Evolutionary conservation across 2,888 invertebrate genomes (phyloP), one percentile per base, ranked within the genome.

Genomic region (Nemapogon koenigi): DNA sequence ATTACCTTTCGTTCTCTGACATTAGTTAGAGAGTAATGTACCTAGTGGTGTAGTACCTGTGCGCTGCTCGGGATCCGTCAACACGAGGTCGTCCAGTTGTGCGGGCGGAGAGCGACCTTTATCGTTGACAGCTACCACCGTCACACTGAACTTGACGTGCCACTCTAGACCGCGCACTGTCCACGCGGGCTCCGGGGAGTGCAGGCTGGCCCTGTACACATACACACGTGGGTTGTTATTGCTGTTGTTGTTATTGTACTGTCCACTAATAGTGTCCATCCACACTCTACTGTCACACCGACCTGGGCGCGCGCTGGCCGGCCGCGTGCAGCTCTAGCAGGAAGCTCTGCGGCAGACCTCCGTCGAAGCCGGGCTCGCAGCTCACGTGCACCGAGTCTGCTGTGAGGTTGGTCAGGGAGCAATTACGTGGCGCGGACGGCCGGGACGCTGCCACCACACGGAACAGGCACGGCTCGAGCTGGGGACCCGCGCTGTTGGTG

Each of bases 401-500:
- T 11, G 93, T 93, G 63, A 90, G 90, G 71, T 94, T 94, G 64
- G 88, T 88, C 49, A 92, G 78, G 38, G 89, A 84, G 70, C 94
- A 94, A 76, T 94, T 94, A 44, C 87, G 86, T 35, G 93, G 91
- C 38, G 90, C 84, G 62, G 89, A 91, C 26, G 94, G 94, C 61
- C 90, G 87, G 43, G 91, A 93, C 52, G 94, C 94, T 37, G 92
- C 87, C 27, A 94, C 91, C 62, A 94, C 88, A 69, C 92, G 92
- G 70, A 92, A 93, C 57, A 92, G 83, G 62, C 94, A 94, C 8
- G 94, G 93, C 47, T 86, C 83, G 47, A 87, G 75, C 64, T 94
- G 94, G 40, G 87, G 81, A 46, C 94, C 94, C 40, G 94, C 91
- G 51, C 86, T 83, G 70, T 94, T 94, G 50, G 86, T 81, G 10